Evolutionary conservation across 2,797 vertebrate species (phyloP).

Genomic region (Coregonus suidteri): DNA sequence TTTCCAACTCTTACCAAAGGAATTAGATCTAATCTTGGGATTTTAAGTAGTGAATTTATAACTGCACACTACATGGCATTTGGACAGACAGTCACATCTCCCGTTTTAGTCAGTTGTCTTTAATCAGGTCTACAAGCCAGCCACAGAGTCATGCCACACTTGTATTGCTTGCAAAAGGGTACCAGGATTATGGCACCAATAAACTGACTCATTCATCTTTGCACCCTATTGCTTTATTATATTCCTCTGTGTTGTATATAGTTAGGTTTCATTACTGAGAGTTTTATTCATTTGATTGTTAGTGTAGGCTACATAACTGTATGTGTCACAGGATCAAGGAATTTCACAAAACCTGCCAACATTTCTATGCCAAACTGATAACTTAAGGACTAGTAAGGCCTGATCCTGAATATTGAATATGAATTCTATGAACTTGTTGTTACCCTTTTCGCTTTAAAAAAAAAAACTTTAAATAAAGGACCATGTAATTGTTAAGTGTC

Average conservation of each 20-base stretch:
- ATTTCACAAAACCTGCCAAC: neutral
- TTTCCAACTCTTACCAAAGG: neutral
- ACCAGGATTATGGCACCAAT: neutral
- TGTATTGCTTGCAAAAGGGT: neutral
- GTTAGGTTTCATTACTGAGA: neutral
- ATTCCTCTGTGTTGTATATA: neutral
- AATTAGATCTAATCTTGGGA: neutral
- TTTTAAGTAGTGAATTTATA: no score
- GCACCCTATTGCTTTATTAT: slow-evolving; percentile 3
- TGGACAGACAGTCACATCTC: neutral
- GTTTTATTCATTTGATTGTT: neutral
- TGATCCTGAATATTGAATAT: neutral
- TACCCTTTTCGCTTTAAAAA: neutral
- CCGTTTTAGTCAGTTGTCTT: neutral
- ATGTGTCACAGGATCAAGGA: neutral
- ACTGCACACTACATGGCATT: neutral
- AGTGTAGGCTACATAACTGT: neutral
- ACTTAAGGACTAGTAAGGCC: neutral
- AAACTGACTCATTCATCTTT: neutral
- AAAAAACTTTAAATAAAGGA: neutral
- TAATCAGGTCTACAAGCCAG: neutral
- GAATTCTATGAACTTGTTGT: neutral
- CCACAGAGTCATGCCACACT: neutral
- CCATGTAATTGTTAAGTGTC: neutral
- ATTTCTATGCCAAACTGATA: no score